Evolutionary conservation across 2,113 vertebrate genomes (phyloP), one percentile per base, ranked within the genome.

Genomic region (Lophochroa leadbeateri): DNA sequence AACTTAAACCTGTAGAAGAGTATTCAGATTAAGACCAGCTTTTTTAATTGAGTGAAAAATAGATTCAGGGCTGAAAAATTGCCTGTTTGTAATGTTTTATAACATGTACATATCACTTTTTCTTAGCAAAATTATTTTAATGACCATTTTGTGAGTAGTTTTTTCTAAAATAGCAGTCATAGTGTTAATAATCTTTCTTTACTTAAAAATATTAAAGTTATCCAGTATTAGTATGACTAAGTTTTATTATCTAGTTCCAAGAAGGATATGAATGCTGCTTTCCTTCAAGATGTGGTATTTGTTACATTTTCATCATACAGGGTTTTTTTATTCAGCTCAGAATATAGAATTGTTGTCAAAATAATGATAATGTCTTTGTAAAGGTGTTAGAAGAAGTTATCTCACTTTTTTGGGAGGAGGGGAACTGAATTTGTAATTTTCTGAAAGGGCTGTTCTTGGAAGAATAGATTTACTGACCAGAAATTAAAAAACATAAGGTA

Each of bases 61-160:
- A 82, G 86, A 39, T 71, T 23, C 64, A 78, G 57, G 86, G 61
- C 25, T 77, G 76, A 67, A 83, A 88, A 88, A 29, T 27, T 9
- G 0, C 20, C 78, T 37, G 12, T 88, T 86, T 89, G 10, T 83
- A 70, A 60, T 77, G 69, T 72, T 93, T 84, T 82, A 6, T 57
- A 53, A 43, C 44, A 46, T 52, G 31, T 11, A 31, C 19, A 65
- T 92, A 35, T 3, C 18, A 20, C 29, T 71, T 90, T 41, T 88
- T 86, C 17, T 74, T 91, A 69, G 31, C 17, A 91, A 90, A 92
- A n/a, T 79, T 87, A 88, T 88, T 90, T 74, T 71, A 71, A 27
- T 94, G 27, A 60, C 72, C 23, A 17, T 71, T 92, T 90, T 74
- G 17, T 60, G n/a, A 65, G 21, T 53, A 86, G 39, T 39, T 39